phyloP scores from a whole-genome alignment of 2,113 vertebrate species.

The Agelaius phoeniceus region DNA sequence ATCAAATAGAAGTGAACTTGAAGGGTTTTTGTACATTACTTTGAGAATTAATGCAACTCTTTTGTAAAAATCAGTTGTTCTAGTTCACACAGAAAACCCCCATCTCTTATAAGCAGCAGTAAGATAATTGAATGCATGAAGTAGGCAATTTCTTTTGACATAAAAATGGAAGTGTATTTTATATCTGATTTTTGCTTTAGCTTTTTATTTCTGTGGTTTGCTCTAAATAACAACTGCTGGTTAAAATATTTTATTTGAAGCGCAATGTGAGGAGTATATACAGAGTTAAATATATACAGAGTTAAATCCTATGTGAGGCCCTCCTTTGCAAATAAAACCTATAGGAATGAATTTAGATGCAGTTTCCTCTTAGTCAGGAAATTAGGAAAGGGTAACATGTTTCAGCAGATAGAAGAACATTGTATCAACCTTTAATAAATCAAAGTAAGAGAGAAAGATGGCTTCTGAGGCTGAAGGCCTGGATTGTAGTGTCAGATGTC shows the following conservation, averaged over 20 bases:
- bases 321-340: background rate
- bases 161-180: background rate
- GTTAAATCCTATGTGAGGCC: background rate
- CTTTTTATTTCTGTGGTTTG: background rate
- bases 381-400: background rate
- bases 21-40: background rate
- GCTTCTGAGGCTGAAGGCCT: background rate
- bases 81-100: accelerated
- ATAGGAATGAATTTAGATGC: background rate
- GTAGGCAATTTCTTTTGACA: background rate
- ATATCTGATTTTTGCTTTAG: background rate
- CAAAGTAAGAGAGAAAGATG: background rate
- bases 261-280: background rate
- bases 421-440: background rate
- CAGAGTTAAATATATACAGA: background rate
- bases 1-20: background rate
- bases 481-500: background rate
- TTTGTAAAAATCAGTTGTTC: background rate
- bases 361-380: background rate
- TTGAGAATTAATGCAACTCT: background rate
- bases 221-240: background rate
- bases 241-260: background rate
- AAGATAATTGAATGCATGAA: background rate
- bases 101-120: background rate
- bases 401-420: background rate